Base-by-base conservation (phyloP, 2,113 vertebrate species). In the Lynx canadensis region DNA sequence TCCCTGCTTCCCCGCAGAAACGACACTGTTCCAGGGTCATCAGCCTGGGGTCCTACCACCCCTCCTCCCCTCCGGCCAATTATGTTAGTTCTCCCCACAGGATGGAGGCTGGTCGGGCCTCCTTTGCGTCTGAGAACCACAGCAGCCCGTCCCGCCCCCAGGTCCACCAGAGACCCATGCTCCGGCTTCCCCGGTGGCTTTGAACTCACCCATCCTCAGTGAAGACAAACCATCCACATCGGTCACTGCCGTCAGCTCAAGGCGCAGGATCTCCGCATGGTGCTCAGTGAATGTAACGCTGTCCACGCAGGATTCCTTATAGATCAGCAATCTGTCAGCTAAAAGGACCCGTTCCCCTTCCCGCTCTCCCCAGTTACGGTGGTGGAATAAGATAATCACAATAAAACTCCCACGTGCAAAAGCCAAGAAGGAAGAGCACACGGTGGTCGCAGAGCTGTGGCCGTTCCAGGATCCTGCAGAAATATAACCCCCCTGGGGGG, bases 31-130 rank as follows among this genome's bases (percentile, higher is more conserved):
- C 23, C 38, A n/a, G 55, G 36, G 68, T 31, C n/a, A 9, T 13
- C 5, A 5, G 18, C 31, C 76, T 50, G 15, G 16, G 45, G 15
- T 52, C 18, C 10, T 45, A 31, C 0, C 14, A 2, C 3, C 1
- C 33, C 65, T 9, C n/a, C 19, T 29, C 36, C 23, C 16, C 29
- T 63, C 8, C 7, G 0, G 16, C 29, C 27, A 9, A 7, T 41
- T 23, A 38, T 45, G 13, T 76, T 23, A 36, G 48, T 38, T 73
- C 23, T 76, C 29, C 73, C 29, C 38, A 45, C 36, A 89, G 29
- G n/a, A 55, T 36, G 52, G n/a, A 52, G 18, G 48, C 10, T 23
- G 76, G 48, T 16, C 2, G 27, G 27, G 16, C 6, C 7, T 31
- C 27, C 15, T 8, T 7, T 48, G 27, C 16, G 1, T 7, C 41